These are phyloP conservation scores for Alitta virens DNA, from an alignment of 2,888 invertebrate genomes.

Conservation along the genomic window DNA sequence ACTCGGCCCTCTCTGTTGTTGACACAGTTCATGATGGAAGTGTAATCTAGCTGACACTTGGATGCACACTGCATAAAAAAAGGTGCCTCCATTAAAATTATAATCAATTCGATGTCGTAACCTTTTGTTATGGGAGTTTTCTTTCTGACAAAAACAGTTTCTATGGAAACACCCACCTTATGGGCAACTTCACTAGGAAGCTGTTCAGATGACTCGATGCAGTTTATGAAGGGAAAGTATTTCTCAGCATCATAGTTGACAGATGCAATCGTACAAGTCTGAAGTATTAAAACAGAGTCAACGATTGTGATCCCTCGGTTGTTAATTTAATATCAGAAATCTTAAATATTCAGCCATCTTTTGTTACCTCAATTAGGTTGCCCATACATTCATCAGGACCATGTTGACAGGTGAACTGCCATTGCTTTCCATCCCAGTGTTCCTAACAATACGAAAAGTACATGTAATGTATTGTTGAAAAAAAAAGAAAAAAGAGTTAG, in stretches of 20 bases:
- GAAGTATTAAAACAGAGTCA: no score
- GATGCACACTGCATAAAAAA: constrained; percentile 38
- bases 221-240: constrained; percentile 48
- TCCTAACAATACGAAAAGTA: no score
- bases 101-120: no score
- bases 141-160: background rate
- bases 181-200: background rate
- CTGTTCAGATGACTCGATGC: constrained; percentile 41
- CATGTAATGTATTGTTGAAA: no score
- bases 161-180: background rate
- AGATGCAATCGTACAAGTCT: constrained; percentile 49
- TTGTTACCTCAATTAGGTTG: constrained; percentile 49
- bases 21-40: constrained; percentile 40
- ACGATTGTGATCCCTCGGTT: no score
- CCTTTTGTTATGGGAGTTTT: no score
- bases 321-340: background rate
- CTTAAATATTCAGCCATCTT: no score
- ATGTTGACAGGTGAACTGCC: constrained; percentile 53
- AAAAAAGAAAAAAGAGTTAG: no score
- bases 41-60: constrained; percentile 31
- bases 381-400: constrained; percentile 52
- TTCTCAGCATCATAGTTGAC: constrained; percentile 30
- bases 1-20: constrained; percentile 39
- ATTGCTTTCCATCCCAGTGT: constrained; percentile 31
- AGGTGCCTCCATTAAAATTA: no score